Conservation (phyloP, 2,888 invertebrate genomes). For the Tipula confusa region DNA sequence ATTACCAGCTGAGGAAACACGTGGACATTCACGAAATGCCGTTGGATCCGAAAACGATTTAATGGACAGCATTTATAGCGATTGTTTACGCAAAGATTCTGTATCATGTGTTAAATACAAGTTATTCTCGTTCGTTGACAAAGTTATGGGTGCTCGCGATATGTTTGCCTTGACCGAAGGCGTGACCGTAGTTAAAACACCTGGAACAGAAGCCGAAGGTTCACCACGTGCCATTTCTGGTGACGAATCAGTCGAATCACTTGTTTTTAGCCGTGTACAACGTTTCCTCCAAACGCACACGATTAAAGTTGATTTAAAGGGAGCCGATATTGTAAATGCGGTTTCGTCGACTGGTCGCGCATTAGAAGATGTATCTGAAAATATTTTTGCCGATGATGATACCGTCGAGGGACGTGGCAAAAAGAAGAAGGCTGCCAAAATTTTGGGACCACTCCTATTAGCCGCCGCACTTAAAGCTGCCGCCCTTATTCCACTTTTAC, state of each 20-base stretch:
- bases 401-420: conserved; percentile 71
- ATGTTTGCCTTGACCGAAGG: conserved; percentile 76
- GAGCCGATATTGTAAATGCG: conserved; percentile 74
- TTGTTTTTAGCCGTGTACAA: conserved; percentile 64
- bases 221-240: conserved; percentile 68
- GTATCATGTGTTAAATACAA: conserved; percentile 82
- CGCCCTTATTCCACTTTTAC: conserved; percentile 69
- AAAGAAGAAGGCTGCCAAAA: conserved; percentile 76
- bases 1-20: conserved; percentile 67
- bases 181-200: conserved; percentile 74
- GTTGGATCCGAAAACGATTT: conserved; percentile 71
- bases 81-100: conserved; percentile 77
- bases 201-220: conserved; percentile 64
- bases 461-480: conserved; percentile 74
- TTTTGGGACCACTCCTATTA: conserved; percentile 71
- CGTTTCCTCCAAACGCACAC: conserved; percentile 76
- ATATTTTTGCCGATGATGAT: conserved; percentile 59
- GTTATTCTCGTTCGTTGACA: conserved; percentile 80
- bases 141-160: conserved; percentile 75
- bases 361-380: conserved; percentile 67
- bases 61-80: conserved; percentile 69
- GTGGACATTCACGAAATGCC: conserved; percentile 55
- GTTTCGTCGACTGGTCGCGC: conserved; percentile 76
- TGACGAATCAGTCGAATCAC: conserved; percentile 61
- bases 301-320: conserved; percentile 78